Percentiles rank a stretch among this genome's conserved stretches.
Conservation (phyloP, 1,140 invertebrate genomes). For the Tetragnatha versicolor region DNA sequence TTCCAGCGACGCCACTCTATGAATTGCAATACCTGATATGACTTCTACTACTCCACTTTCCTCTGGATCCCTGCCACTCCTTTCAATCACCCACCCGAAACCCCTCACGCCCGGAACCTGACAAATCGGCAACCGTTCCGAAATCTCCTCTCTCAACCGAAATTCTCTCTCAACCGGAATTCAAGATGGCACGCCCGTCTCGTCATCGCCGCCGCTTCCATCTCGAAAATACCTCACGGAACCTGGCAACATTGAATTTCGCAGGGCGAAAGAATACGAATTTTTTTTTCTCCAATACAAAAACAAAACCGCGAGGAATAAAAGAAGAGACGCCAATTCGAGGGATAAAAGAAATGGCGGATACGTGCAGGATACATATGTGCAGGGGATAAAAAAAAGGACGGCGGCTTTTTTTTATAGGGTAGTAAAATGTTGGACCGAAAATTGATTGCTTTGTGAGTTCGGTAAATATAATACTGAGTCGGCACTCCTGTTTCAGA, state of each 20-base stretch:
- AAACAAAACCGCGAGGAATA: neutral
- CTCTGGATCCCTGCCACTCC: too few relatives aligned
- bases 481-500: conserved; percentile 16
- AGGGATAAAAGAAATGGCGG: conserved; percentile 19
- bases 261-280: conserved; percentile 3
- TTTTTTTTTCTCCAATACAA: neutral
- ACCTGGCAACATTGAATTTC: neutral
- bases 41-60: too few relatives aligned
- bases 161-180: too few relatives aligned
- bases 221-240: neutral
- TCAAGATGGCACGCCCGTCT: too few relatives aligned
- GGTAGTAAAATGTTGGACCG: conserved; percentile 36
- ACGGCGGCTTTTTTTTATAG: conserved; percentile 11
- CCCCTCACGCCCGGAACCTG: too few relatives aligned
- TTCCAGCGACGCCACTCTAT: too few relatives aligned
- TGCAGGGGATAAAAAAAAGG: neutral
- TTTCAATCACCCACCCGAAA: too few relatives aligned
- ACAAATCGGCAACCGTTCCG: too few relatives aligned
- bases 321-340: neutral
- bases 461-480: conserved; percentile 43
- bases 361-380: conserved; percentile 42
- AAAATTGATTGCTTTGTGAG: conserved; percentile 48
- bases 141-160: too few relatives aligned
- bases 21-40: too few relatives aligned
- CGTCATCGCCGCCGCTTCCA: too few relatives aligned